Conservation (phyloP, 2,888 invertebrate genomes). For the Agrochola lychnidis region DNA sequence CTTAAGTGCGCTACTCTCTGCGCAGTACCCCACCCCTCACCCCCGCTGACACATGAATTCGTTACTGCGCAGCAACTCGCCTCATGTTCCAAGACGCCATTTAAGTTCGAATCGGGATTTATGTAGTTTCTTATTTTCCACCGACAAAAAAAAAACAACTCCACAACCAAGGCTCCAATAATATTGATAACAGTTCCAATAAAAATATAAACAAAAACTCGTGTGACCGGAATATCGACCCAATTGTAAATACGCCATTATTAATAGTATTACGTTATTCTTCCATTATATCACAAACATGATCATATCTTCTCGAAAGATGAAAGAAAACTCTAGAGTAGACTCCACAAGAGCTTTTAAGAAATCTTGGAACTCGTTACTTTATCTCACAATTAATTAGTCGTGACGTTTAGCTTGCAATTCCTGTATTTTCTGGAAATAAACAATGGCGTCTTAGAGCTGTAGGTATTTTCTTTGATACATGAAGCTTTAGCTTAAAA, state of each 20-base stretch:
- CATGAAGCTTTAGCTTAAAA: not conserved
- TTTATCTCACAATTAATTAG: constrained; percentile 34
- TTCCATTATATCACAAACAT: constrained; percentile 15
- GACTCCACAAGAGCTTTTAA: not conserved
- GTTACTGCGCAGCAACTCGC: no score
- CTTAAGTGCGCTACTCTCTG: no score
- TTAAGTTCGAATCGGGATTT: no score
- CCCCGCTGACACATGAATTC: no score
- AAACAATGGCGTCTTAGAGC: not conserved
- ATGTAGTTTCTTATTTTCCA: constrained; percentile 3
- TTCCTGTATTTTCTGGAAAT: constrained; percentile 29
- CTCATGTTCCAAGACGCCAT: no score
- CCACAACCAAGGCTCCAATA: constrained; percentile 23
- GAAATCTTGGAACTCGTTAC: constrained; percentile 19
- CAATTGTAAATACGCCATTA: constrained; percentile 26
- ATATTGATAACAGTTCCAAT: constrained; percentile 33
- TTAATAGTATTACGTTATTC: constrained; percentile 25
- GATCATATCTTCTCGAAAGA: constrained; percentile 12
- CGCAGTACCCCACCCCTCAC: no score
- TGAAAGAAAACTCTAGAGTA: constrained; percentile 1
- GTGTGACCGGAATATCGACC: constrained; percentile 22
- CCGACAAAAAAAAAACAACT: constrained; percentile 19
- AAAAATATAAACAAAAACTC: constrained; percentile 44
- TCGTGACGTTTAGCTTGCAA: not conserved
- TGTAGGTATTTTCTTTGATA: not conserved